phyloP scores from a whole-genome alignment of 2,888 invertebrate species.

The Hirtodrosophila alboralis region DNA sequence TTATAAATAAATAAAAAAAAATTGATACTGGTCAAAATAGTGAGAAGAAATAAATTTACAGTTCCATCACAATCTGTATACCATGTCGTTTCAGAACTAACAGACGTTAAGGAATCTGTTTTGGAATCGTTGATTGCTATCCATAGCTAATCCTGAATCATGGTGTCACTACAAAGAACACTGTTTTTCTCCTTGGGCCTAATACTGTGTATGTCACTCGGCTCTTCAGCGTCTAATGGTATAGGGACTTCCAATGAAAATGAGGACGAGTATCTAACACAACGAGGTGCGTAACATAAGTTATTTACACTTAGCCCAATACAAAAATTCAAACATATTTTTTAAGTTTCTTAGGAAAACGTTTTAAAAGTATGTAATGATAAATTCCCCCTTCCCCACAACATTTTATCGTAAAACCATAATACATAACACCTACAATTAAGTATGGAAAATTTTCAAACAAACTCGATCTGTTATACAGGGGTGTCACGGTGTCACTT shows the following conservation, averaged over 20 bases:
- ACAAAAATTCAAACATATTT: not conserved
- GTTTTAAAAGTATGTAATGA: not conserved
- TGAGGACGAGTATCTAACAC: constrained; percentile 82
- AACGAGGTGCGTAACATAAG: constrained; percentile 72
- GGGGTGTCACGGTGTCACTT: no score
- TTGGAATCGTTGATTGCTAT: constrained; percentile 1
- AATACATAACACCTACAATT: no score
- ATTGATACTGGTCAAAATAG: no score
- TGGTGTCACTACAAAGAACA: constrained; percentile 20
- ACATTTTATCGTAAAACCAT: no score
- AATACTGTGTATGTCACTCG: constrained; percentile 13
- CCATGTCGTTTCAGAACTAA: constrained; percentile 13
- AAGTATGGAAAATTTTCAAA: no score
- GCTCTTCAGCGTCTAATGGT: constrained; percentile 27
- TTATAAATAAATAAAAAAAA: no score
- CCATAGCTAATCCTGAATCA: constrained; percentile 12
- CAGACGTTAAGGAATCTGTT: not conserved
- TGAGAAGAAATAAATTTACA: no score
- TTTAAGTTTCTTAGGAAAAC: not conserved
- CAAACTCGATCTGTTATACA: no score
- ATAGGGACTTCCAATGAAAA: constrained; percentile 75
- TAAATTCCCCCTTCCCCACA: no score
- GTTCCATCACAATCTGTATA: not conserved
- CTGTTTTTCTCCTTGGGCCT: constrained; percentile 24
- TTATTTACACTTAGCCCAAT: no score